Evolutionary conservation across 2,797 vertebrate genomes (phyloP).

Genomic region (Serranus cabrilla): DNA sequence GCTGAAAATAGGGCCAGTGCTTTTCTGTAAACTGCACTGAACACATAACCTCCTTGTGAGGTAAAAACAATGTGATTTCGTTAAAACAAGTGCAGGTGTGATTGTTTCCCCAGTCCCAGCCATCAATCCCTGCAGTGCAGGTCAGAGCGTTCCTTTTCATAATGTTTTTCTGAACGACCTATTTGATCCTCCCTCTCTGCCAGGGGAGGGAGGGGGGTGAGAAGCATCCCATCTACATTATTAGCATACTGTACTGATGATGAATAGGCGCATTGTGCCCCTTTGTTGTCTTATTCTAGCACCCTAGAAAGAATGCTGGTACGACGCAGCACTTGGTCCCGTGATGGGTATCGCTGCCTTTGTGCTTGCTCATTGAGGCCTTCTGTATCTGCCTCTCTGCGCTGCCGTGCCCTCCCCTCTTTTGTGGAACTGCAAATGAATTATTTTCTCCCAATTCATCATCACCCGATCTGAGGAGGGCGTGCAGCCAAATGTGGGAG

Average conservation of each 20-base stretch:
- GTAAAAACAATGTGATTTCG: no score
- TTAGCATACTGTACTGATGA: conserved; percentile 79
- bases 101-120: neutral
- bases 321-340: conserved; percentile 73
- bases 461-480: conserved; percentile 42
- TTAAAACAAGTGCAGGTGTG: neutral
- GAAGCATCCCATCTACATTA: conserved; percentile 67
- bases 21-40: no score
- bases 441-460: conserved; percentile 62
- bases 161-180: conserved; percentile 36
- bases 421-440: conserved; percentile 63
- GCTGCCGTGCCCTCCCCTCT: conserved; percentile 16
- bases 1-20: no score
- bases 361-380: conserved; percentile 80
- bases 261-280: conserved; percentile 81
- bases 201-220: conserved; percentile 27
- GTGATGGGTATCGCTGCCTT: conserved; percentile 69
- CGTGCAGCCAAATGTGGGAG: conserved; percentile 27
- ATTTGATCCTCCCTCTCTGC: conserved; percentile 45
- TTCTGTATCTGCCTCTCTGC: conserved; percentile 63
- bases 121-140: conserved; percentile 12
- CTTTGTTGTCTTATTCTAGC: conserved; percentile 76
- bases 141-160: conserved; percentile 2
- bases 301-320: conserved; percentile 79
- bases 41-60: no score